Evolutionary conservation across 35 echinoderm and acorn worm species (phyloP), one percentile per base, ranked within the genome.

Genomic region (Apostichopus californicus): DNA sequence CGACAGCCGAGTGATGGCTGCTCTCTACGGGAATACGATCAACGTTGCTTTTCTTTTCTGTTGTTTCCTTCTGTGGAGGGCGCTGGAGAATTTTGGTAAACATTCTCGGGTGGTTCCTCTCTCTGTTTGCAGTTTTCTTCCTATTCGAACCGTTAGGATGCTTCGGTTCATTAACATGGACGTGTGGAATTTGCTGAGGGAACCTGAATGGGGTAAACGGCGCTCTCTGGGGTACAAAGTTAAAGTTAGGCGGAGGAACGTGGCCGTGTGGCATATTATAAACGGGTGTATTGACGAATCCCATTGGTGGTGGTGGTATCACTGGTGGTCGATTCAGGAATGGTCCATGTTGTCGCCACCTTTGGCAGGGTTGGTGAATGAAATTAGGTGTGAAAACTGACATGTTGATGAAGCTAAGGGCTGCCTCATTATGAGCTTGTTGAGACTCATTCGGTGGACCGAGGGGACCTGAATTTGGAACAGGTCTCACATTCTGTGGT

Each of bases 61-160:
- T 18, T 1, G 71, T 75, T 5, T 75, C 71, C 21, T 75, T 75
- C 71, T 59, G 81, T 23, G 60, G 22, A 5, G 86, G 86, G 26
- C 86, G 86, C 20, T 89, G 86, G 22, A 89, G 86, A 15, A 89
- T 89, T 72, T 89, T 89, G 71, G 86, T 89, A 54, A 89, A 72
- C 28, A 73, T 89, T 55, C 64, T 68, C 4, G 60, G 22, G 8
- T 72, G 60, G 6, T 23, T 72, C 64, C 25, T 46, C 18, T 68
- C 86, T 66, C 17, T 9, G 46, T 64, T 66, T 24, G 86, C 75
- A 22, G 71, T 22, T 12, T 15, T 89, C 17, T 72, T 25, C 9
- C 63, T 72, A 14, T 54, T 17, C 9, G 80, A 9, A 82, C 52
- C 6, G 15, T 53, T 14, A 53, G 14, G 25, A 34, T 57, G 80